These are phyloP conservation scores for Aphodius sticticus DNA, from an alignment of 2,888 invertebrate species.

Conservation along the genomic window DNA sequence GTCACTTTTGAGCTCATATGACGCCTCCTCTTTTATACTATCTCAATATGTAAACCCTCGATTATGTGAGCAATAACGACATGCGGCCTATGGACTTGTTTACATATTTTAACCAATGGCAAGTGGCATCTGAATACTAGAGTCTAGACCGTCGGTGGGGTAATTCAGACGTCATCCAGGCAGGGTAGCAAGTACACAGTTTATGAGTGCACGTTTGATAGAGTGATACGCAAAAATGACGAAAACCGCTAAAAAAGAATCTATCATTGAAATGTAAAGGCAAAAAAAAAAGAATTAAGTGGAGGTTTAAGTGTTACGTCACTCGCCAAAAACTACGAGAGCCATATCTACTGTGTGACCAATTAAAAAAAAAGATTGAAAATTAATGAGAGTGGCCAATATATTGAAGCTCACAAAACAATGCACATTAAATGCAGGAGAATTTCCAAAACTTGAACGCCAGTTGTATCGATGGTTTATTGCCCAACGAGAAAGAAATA, in stretches of 20 bases:
- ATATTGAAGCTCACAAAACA: background rate
- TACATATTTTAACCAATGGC: background rate
- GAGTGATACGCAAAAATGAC: background rate
- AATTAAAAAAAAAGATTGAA: background rate
- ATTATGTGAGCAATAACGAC: too few relatives aligned
- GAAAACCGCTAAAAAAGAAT: background rate
- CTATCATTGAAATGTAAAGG: background rate
- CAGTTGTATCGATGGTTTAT: slow-evolving; percentile 28
- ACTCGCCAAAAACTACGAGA: background rate
- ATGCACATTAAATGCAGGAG: slow-evolving; percentile 25
- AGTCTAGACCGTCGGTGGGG: background rate
- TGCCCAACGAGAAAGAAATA: slow-evolving; percentile 15
- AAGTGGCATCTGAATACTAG: background rate
- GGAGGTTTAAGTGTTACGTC: background rate
- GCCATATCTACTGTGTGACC: background rate
- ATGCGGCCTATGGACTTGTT: background rate
- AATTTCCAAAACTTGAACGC: slow-evolving; percentile 27
- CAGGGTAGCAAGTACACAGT: background rate
- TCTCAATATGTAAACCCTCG: too few relatives aligned
- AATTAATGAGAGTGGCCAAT: background rate
- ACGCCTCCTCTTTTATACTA: too few relatives aligned
- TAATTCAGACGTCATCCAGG: background rate
- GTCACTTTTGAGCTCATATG: too few relatives aligned
- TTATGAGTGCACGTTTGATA: background rate
- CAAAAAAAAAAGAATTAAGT: background rate